Conservation (phyloP, 2,113 vertebrate genomes). For the Gymnocephalus cernua region DNA sequence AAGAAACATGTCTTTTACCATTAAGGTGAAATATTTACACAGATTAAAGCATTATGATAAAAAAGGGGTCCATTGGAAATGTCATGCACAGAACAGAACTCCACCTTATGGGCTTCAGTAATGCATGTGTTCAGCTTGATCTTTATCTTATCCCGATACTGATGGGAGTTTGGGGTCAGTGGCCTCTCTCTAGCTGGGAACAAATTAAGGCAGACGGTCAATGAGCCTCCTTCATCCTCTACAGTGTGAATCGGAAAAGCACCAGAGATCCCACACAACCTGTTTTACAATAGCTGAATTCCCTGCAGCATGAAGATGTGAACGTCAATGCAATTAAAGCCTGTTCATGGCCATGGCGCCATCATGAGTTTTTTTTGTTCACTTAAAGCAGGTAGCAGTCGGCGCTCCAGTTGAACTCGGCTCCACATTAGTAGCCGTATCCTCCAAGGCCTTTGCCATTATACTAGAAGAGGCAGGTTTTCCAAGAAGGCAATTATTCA, state of each 20-base stretch:
- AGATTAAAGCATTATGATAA: constrained; percentile 1
- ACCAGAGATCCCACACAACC: constrained; percentile 37
- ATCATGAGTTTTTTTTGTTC: constrained; percentile 8
- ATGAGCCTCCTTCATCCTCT: constrained; percentile 24
- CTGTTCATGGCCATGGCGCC: constrained; percentile 51
- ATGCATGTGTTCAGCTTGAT: constrained; percentile 12
- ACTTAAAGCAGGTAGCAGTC: constrained; percentile 26
- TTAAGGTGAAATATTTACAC: not conserved
- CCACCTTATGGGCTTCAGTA: not conserved
- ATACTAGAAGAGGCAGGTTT: constrained; percentile 81
- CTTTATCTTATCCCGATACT: constrained; percentile 31
- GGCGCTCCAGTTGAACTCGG: constrained; percentile 66
- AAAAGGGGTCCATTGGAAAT: not conserved
- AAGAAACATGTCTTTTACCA: not conserved
- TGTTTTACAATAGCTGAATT: constrained; percentile 40
- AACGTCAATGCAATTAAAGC: constrained; percentile 52
- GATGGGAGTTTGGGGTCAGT: constrained; percentile 42
- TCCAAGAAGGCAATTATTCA: constrained; percentile 90
- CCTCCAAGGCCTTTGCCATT: constrained; percentile 82
- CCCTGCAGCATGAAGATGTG: constrained; percentile 61
- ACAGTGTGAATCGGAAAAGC: not conserved
- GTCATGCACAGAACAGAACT: not conserved
- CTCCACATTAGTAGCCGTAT: constrained; percentile 62
- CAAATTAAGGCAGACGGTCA: constrained; percentile 47
- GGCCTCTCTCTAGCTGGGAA: constrained; percentile 2